phyloP scores from a whole-genome alignment of 2,888 invertebrate genomes.

The Rambutsinella grinnellia region DNA sequence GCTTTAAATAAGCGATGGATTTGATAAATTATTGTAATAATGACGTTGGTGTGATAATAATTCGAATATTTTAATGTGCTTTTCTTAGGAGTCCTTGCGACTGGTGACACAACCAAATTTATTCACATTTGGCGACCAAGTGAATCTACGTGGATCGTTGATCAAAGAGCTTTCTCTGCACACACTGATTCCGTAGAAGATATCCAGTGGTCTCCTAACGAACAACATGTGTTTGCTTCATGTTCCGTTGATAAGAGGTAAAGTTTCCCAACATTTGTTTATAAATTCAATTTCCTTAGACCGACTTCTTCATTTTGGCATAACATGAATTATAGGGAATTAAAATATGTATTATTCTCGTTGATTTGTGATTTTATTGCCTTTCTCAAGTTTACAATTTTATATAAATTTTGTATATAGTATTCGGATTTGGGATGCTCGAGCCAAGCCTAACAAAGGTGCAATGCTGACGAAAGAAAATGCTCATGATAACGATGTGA shows the following conservation, averaged over 20 bases:
- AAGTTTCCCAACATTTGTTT: constrained; percentile 10
- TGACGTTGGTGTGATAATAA: too few relatives aligned
- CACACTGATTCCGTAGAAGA: constrained; percentile 97
- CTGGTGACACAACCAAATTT: constrained; percentile 88
- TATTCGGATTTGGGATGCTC: constrained; percentile 95
- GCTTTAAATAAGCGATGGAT: too few relatives aligned
- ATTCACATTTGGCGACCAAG: constrained; percentile 94
- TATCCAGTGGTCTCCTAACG: constrained; percentile 98
- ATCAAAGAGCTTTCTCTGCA: constrained; percentile 87
- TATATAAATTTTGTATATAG: constrained; percentile 68
- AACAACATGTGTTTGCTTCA: constrained; percentile 86
- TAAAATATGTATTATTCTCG: constrained; percentile 4
- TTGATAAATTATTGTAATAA: not conserved
- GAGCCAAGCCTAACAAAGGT: constrained; percentile 87
- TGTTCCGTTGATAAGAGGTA: constrained; percentile 88
- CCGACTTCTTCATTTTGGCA: not conserved
- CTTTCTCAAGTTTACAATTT: not conserved
- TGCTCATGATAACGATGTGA: constrained; percentile 93
- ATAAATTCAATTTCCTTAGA: constrained; percentile 11
- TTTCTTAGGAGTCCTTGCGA: constrained; percentile 87
- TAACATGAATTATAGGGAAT: not conserved
- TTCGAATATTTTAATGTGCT: too few relatives aligned
- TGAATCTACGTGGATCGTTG: constrained; percentile 86
- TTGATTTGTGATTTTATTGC: not conserved
- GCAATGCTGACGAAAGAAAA: constrained; percentile 90